Base-by-base conservation (phyloP, 2,113 vertebrate genomes). In the Desmodus rotundus region DNA sequence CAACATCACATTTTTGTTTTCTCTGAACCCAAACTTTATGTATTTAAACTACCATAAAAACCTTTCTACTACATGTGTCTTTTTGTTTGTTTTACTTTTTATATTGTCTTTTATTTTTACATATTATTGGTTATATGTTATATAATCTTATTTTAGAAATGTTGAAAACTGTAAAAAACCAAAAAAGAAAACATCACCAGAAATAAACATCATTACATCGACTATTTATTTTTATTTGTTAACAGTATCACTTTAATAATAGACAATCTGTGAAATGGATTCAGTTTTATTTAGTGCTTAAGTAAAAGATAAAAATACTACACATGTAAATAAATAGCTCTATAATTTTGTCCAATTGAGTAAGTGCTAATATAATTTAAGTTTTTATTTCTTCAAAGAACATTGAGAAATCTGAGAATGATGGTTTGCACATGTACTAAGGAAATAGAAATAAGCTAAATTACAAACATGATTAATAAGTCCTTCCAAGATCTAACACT, bases 401-500 rank as follows among this genome's bases (percentile, higher is more conserved):
- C 2, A 38, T 50, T 80, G 54, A 68, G 45, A 83, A 84, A 72
- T 50, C 17, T 52, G 26, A 47, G 45, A 63, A 77, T 83, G 50
- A 61, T 74, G 50, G 15, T n/a, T 88, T 92, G 2, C 5, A 77
- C 3, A 47, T 81, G 2, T 58, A 31, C 10, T 92, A 4, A 58
- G n/a, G 50, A 89, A 93, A 85, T n/a, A 95, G 28, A 76, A 70
- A 33, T 87, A 82, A 87, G 72, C 15, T 87, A 82, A 76, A 82
- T 83, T 43, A 20, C 11, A 92, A 43, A 45, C 15, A 12, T 95
- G 4, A 84, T 63, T 43, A 61, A 9, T 81, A 90, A 95, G 2
- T 5, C 0, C 6, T 54, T 74, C 47, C 6, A 81, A 83, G 77
- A 87, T 86, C 8, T 15, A 1, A 1, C 43, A n/a, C 38, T 89